Evolutionary conservation across 1,140 invertebrate species (phyloP).

Genomic region (Drosophila erecta): DNA sequence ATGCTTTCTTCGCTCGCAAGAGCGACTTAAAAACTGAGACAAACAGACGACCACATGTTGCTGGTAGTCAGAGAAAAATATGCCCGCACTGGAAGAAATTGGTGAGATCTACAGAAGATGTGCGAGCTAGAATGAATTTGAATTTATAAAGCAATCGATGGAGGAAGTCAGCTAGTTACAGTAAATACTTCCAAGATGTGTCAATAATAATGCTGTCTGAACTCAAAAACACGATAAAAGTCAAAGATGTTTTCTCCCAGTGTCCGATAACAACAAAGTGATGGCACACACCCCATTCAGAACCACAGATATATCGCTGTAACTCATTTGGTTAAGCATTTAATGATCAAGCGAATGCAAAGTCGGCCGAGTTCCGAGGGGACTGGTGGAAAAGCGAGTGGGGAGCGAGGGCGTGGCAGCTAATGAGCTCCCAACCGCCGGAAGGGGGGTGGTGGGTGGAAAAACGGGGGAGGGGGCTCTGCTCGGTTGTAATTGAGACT

Average conservation of each 20-base stretch:
- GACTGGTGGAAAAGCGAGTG: constrained; percentile 1
- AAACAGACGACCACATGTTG: constrained; percentile 40
- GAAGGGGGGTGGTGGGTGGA: not conserved
- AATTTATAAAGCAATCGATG: too few species aligned
- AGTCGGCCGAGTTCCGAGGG: constrained; percentile 17
- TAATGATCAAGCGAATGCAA: constrained; percentile 38
- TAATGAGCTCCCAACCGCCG: constrained; percentile 44
- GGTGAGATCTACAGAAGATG: too few species aligned
- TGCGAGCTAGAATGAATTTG: too few species aligned
- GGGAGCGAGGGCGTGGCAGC: constrained; percentile 24
- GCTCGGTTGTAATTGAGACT: constrained; percentile 47
- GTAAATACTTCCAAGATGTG: too few species aligned
- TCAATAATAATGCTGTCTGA: too few species aligned
- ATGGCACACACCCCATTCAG: constrained; percentile 41
- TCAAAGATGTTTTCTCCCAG: constrained; percentile 4
- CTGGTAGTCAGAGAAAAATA: constrained; percentile 8
- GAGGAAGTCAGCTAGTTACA: too few species aligned
- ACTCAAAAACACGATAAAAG: not conserved
- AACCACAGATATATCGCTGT: constrained; percentile 36
- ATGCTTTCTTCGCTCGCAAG: constrained; percentile 40
- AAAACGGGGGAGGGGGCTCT: constrained; percentile 11
- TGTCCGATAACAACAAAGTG: constrained; percentile 10
- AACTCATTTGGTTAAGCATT: constrained; percentile 58
- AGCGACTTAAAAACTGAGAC: constrained; percentile 24
- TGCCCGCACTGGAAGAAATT: constrained; percentile 5